These are phyloP conservation scores for Plecturocebus donacophilus DNA, from an alignment of 2,113 vertebrate species.

Conservation along the genomic window DNA sequence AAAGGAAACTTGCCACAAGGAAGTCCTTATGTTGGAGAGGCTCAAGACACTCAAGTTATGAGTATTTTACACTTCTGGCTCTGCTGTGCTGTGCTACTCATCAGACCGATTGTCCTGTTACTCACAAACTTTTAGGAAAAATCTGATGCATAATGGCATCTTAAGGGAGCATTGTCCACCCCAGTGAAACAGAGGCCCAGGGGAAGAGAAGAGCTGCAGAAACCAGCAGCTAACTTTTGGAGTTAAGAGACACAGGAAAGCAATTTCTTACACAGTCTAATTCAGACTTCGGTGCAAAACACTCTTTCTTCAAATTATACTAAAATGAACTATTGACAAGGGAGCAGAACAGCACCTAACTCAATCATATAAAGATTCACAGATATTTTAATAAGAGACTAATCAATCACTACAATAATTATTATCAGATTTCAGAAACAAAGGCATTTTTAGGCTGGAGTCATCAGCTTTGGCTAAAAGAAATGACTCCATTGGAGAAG, in stretches of 20 bases:
- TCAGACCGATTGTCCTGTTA: not conserved
- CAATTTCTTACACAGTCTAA: not conserved
- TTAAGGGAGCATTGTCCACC: not conserved
- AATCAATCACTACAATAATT: not conserved
- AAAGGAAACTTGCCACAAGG: no score
- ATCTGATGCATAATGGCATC: not conserved
- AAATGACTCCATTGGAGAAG: not conserved
- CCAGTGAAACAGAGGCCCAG: not conserved
- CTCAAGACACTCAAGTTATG: fast-evolving
- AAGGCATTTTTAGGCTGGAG: not conserved
- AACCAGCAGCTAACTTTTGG: not conserved
- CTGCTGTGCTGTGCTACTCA: not conserved
- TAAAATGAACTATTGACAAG: not conserved
- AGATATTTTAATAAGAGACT: not conserved
- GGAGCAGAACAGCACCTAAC: not conserved
- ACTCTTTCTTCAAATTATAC: not conserved
- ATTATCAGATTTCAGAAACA: not conserved
- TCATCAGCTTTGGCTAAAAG: not conserved
- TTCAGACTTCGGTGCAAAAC: not conserved
- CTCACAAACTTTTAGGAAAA: not conserved
- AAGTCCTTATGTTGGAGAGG: not conserved
- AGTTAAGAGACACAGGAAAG: not conserved
- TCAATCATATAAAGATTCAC: not conserved
- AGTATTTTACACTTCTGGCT: not conserved
- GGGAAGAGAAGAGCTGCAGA: not conserved